phyloP scores from a whole-genome alignment of 1,140 invertebrate genomes.

The Maniola jurtina region DNA sequence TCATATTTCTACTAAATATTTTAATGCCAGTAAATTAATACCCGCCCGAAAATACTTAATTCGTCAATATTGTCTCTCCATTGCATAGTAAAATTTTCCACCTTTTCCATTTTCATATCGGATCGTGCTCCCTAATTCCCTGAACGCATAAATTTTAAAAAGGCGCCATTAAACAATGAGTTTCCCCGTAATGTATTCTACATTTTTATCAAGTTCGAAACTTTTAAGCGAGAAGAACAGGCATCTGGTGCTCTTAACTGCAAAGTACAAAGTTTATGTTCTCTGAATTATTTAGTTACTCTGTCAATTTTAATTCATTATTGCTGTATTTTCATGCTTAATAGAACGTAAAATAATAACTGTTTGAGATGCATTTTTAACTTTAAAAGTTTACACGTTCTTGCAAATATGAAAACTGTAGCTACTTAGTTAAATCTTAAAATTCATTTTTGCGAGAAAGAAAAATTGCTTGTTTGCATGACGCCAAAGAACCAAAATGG shows the following conservation, averaged over 20 bases:
- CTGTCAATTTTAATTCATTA: slow-evolving; percentile 18
- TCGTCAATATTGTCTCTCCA: neutral
- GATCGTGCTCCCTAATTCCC: slow-evolving; percentile 17
- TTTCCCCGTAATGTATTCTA: slow-evolving; percentile 29
- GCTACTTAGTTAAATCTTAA: too few relatives aligned
- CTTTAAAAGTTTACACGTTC: neutral
- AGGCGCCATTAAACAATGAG: slow-evolving; percentile 29
- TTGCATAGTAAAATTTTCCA: slow-evolving; percentile 2
- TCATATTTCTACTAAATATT: too few relatives aligned
- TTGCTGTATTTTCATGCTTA: slow-evolving; percentile 2
- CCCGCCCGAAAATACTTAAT: neutral
- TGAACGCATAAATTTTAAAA: slow-evolving; percentile 25
- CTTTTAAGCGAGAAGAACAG: slow-evolving; percentile 28
- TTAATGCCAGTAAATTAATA: too few relatives aligned
- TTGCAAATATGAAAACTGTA: neutral
- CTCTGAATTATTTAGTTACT: slow-evolving; percentile 22
- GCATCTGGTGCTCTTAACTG: slow-evolving; percentile 24
- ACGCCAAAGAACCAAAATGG: too few relatives aligned
- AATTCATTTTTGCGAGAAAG: too few relatives aligned
- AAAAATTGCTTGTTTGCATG: too few relatives aligned
- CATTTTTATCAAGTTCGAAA: slow-evolving; percentile 31
- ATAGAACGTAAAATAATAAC: neutral
- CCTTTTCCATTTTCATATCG: slow-evolving; percentile 15
- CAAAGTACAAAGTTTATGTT: slow-evolving; percentile 29
- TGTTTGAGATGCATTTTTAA: too few relatives aligned